phyloP scores from a whole-genome alignment of 2,888 invertebrate species.

The Graphium colonna region DNA sequence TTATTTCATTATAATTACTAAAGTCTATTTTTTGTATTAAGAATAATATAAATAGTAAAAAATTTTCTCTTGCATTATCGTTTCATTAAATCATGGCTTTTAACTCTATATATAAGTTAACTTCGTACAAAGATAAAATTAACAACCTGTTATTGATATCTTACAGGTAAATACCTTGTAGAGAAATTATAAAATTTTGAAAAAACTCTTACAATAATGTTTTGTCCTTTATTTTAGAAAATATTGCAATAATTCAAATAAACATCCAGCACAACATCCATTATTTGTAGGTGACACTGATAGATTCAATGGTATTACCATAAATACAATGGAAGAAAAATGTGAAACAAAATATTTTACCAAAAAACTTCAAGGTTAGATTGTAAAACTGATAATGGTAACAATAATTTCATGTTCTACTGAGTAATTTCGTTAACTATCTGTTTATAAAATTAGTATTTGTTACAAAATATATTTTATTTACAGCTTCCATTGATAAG shows the following conservation, averaged over 20 bases:
- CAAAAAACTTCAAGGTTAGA: slow-evolving; percentile 49
- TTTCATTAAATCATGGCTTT: slow-evolving; percentile 8
- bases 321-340: slow-evolving; percentile 46
- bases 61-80: too few relatives aligned
- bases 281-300: slow-evolving; percentile 49
- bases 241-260: slow-evolving; percentile 29
- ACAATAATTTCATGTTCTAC: not conserved
- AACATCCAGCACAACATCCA: slow-evolving; percentile 21
- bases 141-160: not conserved
- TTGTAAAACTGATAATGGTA: not conserved
- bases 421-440: not conserved
- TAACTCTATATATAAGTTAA: slow-evolving; percentile 12
- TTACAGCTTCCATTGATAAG: slow-evolving; percentile 83
- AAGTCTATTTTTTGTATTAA: too few relatives aligned
- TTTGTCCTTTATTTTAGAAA: slow-evolving; percentile 33
- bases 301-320: slow-evolving; percentile 57
- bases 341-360: slow-evolving; percentile 39
- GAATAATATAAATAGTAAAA: too few relatives aligned
- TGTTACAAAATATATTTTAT: not conserved
- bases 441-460: not conserved
- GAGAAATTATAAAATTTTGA: not conserved
- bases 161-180: slow-evolving; percentile 4
- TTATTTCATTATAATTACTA: too few relatives aligned
- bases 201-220: not conserved
- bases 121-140: slow-evolving; percentile 2